phyloP scores from a whole-genome alignment of 2,797 vertebrate species.

The Clarias laeviceps region DNA sequence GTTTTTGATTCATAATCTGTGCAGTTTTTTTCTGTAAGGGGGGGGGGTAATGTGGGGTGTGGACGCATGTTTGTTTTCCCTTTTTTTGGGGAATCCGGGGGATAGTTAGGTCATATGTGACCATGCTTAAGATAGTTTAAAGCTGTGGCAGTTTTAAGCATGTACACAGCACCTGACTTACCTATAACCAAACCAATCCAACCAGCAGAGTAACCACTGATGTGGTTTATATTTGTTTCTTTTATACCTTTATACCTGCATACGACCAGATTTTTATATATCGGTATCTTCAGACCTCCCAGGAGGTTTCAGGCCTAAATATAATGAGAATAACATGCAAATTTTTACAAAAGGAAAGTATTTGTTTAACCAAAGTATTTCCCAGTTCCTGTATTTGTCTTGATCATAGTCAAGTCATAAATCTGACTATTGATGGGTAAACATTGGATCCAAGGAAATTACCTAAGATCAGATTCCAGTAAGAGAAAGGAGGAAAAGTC shows the following conservation, averaged over 20 bases:
- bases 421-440: neutral
- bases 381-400: neutral
- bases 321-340: neutral
- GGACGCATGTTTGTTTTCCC: slow-evolving; percentile 8
- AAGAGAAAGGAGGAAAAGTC: neutral
- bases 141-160: neutral
- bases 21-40: too few species aligned
- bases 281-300: too few species aligned
- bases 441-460: neutral
- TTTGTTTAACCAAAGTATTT: neutral
- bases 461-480: neutral
- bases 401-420: neutral
- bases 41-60: slow-evolving; percentile 8
- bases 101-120: slow-evolving; percentile 26
- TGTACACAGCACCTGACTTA: slow-evolving; percentile 49
- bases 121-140: slow-evolving; percentile 32
- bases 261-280: too few species aligned
- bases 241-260: neutral
- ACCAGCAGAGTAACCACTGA: slow-evolving; percentile 48
- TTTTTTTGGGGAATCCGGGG: slow-evolving; percentile 22
- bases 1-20: neutral
- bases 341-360: neutral
- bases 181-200: slow-evolving; percentile 13
- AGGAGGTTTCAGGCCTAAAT: neutral
- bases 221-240: slow-evolving; percentile 35